A percentile compares a stretch with the other conserved stretches of the same genome.
Conservation (phyloP, 2,113 vertebrate species). For the Bufo gargarizans region DNA sequence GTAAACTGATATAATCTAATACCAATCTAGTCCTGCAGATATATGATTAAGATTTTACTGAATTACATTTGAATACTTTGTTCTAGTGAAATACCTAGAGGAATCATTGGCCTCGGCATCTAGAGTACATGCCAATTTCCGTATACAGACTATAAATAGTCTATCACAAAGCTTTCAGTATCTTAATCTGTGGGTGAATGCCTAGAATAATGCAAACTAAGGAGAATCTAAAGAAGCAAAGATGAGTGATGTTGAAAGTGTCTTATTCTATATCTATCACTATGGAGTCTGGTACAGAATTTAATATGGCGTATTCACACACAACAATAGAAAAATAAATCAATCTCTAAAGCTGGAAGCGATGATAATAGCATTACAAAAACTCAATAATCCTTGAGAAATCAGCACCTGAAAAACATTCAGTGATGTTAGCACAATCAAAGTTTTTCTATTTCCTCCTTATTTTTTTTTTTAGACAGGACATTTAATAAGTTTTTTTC, state of each 20-base stretch:
- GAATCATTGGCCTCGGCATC: background rate
- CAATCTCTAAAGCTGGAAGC: slow-evolving; percentile 25
- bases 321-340: slow-evolving; percentile 26
- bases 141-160: background rate
- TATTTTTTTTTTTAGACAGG: slow-evolving; percentile 7
- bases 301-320: slow-evolving; percentile 44
- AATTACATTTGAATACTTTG: background rate
- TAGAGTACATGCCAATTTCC: background rate
- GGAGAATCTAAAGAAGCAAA: background rate
- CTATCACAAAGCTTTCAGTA: background rate
- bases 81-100: background rate
- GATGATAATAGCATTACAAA: slow-evolving; percentile 22
- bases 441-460: background rate
- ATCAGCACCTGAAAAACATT: background rate
- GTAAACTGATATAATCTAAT: background rate
- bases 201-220: background rate
- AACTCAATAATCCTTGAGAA: slow-evolving; percentile 28
- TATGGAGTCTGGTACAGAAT: background rate
- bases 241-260: background rate
- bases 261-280: background rate
- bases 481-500: slow-evolving; percentile 55
- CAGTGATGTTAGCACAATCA: background rate
- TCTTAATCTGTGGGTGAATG: background rate
- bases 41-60: background rate
- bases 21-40: background rate